Conservation (phyloP, 2,888 invertebrate genomes). For the Drosophila lacicola region DNA sequence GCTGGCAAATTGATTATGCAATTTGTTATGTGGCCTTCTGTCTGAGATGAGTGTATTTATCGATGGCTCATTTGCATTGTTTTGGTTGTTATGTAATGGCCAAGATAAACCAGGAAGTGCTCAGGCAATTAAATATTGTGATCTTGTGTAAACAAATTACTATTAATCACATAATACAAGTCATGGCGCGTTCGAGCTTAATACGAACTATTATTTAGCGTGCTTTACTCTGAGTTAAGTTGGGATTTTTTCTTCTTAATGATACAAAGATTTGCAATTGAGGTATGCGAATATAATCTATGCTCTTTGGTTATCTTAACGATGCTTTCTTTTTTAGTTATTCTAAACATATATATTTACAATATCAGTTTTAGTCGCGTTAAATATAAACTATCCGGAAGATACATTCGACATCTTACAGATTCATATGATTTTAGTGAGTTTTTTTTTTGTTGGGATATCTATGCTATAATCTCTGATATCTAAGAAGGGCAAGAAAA, state of each 20-base stretch:
- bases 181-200: conserved; percentile 26
- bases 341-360: too few species aligned
- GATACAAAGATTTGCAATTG: conserved; percentile 4
- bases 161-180: conserved; percentile 46
- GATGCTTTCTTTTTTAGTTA: too few species aligned
- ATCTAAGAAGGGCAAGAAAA: too few species aligned
- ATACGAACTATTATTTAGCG: conserved; percentile 20
- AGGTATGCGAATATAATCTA: conserved; percentile 2
- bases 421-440: too few species aligned
- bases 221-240: conserved; percentile 22
- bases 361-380: too few species aligned
- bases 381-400: too few species aligned
- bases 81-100: conserved; percentile 44
- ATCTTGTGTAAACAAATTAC: conserved; percentile 45
- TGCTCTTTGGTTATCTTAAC: background rate
- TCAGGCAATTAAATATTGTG: conserved; percentile 21
- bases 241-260: conserved; percentile 4
- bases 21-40: conserved; percentile 14
- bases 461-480: too few species aligned
- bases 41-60: background rate
- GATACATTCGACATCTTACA: too few species aligned
- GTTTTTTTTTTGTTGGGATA: too few species aligned
- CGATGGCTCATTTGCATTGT: conserved; percentile 11
- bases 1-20: conserved; percentile 39
- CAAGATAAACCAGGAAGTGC: conserved; percentile 43